These are phyloP conservation scores for Tragelaphus eurycerus DNA, from an alignment of 2,797 vertebrate species.

Conservation along the genomic window DNA sequence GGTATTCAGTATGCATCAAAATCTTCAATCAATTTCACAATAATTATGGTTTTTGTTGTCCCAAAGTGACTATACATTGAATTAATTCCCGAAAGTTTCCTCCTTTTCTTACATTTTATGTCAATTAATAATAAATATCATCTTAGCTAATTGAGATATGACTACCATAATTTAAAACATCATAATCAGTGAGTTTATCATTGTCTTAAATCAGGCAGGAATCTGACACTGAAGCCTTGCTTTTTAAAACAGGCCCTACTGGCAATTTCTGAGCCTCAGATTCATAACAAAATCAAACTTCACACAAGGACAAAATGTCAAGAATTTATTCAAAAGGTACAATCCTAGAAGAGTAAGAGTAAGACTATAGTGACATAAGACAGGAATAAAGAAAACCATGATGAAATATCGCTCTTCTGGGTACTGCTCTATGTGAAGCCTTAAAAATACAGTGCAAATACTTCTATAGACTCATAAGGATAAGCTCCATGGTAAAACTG, in stretches of 20 bases:
- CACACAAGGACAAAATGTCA: not conserved
- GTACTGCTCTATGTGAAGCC: not conserved
- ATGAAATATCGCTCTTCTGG: not conserved
- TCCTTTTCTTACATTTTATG: not conserved
- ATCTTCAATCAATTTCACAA: not conserved
- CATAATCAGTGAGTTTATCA: not conserved
- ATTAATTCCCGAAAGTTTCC: not conserved
- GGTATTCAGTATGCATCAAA: not conserved
- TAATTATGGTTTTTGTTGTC: not conserved
- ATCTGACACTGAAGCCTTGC: not conserved
- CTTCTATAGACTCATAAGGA: not conserved
- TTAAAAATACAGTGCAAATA: not conserved
- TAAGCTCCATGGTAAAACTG: not conserved
- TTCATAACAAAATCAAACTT: not conserved
- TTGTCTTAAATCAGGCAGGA: not conserved
- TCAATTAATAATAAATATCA: not conserved
- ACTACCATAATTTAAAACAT: not conserved
- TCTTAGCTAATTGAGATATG: not conserved
- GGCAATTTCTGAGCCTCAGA: not conserved
- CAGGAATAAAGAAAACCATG: not conserved
- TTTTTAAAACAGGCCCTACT: not conserved
- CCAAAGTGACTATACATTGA: not conserved
- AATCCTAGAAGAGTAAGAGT: not conserved
- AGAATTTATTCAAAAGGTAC: not conserved
- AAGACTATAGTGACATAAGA: not conserved